Evolutionary conservation across 1,140 invertebrate species (phyloP), one percentile per base, ranked within the genome.

Genomic region (Solenopsis invicta): DNA sequence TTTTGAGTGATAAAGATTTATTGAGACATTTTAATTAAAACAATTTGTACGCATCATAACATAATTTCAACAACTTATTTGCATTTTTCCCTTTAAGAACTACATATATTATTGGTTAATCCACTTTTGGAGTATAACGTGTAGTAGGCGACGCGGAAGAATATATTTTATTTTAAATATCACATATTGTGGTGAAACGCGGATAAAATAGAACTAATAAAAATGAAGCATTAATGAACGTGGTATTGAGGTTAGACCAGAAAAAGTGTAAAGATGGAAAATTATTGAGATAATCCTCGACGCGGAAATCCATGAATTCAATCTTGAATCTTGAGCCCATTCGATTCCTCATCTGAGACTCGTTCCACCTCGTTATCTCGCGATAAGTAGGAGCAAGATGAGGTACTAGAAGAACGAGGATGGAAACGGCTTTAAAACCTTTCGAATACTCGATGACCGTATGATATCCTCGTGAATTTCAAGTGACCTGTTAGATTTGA

Each of bases 341-440:
- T 88, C 66, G 86, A 67, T 75, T 77, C 29, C 67, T 89, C 88
- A 77, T 88, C 72, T 64, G 21, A 29, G 29, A 69, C 56, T 88
- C 88, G 56, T 88, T 88, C 56, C 80, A 88, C 54, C 80, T 89
- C 88, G 88, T 89, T 89, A 89, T 88, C 50, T 61, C 80, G 41
- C 66, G 82, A 87, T 88, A 88, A 84, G 59, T 81, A 87, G 34
- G 64, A 90, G 61, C 56, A 74, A 82, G 71, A 86, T 61, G 59
- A 82, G 74, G 34, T 61, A 67, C 64, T n/a, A 13, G 45, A 87
- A 85, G 71, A 54, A 76, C 54, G 74, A 85, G 52, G n/a, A 88
- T 34, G 59, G 76, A 78, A 66, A 29, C 18, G 69, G 48, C 48
- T 37, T 78, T 85, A 75, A 16, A 77, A 69, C 45, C 21, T 77